Evolutionary conservation across 2,797 vertebrate species (phyloP).

Genomic region (Alcedo quadribrachys): DNA sequence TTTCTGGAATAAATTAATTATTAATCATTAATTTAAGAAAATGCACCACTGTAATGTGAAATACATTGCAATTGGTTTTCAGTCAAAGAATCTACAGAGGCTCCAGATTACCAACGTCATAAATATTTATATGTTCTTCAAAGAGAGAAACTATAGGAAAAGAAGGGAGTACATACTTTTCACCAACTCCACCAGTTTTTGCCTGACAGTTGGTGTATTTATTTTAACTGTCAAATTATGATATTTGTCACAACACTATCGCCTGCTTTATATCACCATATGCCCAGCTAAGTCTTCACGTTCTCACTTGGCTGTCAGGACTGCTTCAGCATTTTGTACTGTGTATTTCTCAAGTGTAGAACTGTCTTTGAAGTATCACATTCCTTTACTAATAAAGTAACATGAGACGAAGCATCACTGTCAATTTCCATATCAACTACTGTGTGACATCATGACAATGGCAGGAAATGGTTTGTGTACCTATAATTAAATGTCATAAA

Average conservation of each 20-base stretch:
- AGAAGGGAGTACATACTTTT: background rate
- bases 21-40: background rate
- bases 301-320: slow-evolving; percentile 30
- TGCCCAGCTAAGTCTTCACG: background rate
- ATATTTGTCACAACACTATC: slow-evolving; percentile 47
- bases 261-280: slow-evolving; percentile 9
- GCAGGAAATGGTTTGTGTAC: background rate
- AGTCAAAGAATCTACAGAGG: background rate
- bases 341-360: background rate
- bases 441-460: background rate
- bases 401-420: background rate
- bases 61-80: background rate
- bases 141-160: background rate
- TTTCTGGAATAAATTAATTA: background rate
- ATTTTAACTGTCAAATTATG: slow-evolving; percentile 53
- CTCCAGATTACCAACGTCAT: background rate
- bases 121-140: background rate
- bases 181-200: background rate
- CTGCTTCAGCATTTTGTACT: slow-evolving; percentile 40
- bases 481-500: background rate
- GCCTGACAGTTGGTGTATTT: slow-evolving; percentile 34
- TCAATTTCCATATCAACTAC: background rate
- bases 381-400: background rate
- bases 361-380: background rate
- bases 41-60: background rate